Evolutionary conservation across 2,113 vertebrate species (phyloP), one percentile per base, ranked within the genome.

Genomic region (Benitochromis conjunctus): DNA sequence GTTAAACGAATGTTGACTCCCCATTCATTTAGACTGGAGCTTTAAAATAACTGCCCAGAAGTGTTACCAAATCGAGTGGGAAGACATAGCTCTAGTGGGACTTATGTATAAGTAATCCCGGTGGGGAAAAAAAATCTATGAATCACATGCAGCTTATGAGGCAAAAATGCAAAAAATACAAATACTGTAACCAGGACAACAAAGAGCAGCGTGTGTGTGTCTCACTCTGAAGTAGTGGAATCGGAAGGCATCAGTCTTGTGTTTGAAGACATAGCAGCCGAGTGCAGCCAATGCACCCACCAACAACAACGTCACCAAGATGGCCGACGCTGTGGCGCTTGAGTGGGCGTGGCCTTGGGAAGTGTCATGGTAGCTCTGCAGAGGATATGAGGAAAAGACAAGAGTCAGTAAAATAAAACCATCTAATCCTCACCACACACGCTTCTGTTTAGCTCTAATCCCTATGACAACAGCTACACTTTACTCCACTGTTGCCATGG

Each of bases 221-320:
- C 89, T 94, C 83, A 97, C 97, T 94, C 93, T 97, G 88, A 98
- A 97, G 90, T 96, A 95, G 3, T 96, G 96, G 88, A 98, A 98
- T 26, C 95, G 94, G 84, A 98, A 97, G 60, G 96, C 95, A 1
- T 96, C 89, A 0, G 92, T 95, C 84, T 95, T 97, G 84, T 95
- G 91, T 86, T 94, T 96, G 88, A 96, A 89, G 60, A 96, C 85
- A 77, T 95, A 96, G 87, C 95, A 97, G 5, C 94, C 54, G 1
- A 95, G 79, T 3, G 93, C 96, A 0, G 95, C 94, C 29, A 93
- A 80, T 29, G 95, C 18, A 88, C 86, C 90, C 5, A 34, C 1
- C 3, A 95, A 82, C 16, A 94, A 53, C 6, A 93, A 0, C 0
- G 92, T 54, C 0, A 93, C 92, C 34, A 96, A 56, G 53, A 95